These are phyloP conservation scores for Coelopa pilipes DNA, from an alignment of 2,888 invertebrate genomes.

Conservation along the genomic window DNA sequence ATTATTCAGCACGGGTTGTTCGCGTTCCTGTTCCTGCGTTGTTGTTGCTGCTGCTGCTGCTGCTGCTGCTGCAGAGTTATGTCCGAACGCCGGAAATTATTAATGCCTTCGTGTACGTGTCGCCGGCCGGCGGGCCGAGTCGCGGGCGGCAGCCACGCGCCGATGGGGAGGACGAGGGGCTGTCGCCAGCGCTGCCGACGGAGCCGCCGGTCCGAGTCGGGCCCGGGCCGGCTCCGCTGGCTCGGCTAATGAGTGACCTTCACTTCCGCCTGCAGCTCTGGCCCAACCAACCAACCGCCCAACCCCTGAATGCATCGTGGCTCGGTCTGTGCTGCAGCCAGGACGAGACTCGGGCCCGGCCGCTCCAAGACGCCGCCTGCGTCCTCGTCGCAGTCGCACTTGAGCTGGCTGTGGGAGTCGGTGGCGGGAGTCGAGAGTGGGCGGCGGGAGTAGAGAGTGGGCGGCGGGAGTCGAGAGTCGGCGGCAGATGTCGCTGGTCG, in stretches of 20 bases:
- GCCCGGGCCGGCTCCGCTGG: too few relatives aligned
- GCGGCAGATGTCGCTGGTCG: not conserved
- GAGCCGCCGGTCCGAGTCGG: too few relatives aligned
- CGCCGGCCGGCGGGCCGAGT: not conserved
- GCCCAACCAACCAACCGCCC: too few relatives aligned
- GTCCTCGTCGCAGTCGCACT: not conserved
- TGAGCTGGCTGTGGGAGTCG: not conserved
- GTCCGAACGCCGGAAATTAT: conserved; percentile 36
- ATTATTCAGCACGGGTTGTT: too few relatives aligned
- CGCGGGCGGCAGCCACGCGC: not conserved
- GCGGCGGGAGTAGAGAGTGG: not conserved
- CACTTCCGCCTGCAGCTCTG: too few relatives aligned
- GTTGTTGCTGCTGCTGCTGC: not conserved
- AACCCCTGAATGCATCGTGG: too few relatives aligned
- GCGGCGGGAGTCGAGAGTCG: not conserved
- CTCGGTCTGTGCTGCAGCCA: too few relatives aligned
- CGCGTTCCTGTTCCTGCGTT: too few relatives aligned
- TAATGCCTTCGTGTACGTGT: conserved; percentile 36
- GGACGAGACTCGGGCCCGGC: too few relatives aligned
- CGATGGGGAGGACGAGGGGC: not conserved
- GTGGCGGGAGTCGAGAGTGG: not conserved
- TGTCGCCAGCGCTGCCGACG: too few relatives aligned
- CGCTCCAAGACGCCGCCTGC: not conserved
- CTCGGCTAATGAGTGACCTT: too few relatives aligned
- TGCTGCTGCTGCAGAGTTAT: conserved; percentile 27